Conservation (phyloP, 2,888 invertebrate genomes). For the Mythimna vitellina region DNA sequence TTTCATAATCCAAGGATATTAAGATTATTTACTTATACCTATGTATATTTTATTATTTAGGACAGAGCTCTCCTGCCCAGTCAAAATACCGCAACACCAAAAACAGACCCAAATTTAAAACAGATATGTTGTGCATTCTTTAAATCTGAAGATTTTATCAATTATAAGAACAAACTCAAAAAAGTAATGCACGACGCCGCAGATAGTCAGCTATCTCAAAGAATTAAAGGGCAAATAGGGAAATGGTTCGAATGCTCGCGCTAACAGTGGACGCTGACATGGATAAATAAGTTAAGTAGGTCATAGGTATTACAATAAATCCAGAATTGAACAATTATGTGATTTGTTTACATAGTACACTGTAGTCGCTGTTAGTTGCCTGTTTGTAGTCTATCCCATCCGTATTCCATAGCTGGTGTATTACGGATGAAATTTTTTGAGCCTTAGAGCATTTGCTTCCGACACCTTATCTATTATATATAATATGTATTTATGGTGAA, state of each 20-base stretch:
- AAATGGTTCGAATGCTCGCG: not conserved
- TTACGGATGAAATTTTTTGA: not conserved
- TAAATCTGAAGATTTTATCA: not conserved
- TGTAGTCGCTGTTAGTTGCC: not conserved
- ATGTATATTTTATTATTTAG: constrained; percentile 12
- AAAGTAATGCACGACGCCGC: not conserved
- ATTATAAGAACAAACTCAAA: not conserved
- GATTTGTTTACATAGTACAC: not conserved
- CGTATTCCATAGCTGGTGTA: not conserved
- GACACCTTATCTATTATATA: not conserved
- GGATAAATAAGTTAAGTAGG: not conserved
- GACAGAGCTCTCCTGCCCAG: not conserved
- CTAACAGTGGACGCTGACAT: not conserved
- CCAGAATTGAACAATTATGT: not conserved
- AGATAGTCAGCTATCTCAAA: not conserved
- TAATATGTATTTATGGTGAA: not conserved
- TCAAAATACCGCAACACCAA: not conserved
- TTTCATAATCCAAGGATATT: constrained; percentile 27
- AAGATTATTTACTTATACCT: constrained; percentile 1
- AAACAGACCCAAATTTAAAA: not conserved
- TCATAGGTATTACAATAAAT: not conserved
- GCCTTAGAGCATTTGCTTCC: not conserved
- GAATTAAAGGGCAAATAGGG: not conserved
- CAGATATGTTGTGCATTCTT: not conserved
- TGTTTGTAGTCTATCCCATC: not conserved